Percentiles rank a stretch among this genome's conserved stretches.
Conservation (phyloP, 2,797 vertebrate species). For the Enteromius fasciolatus region DNA sequence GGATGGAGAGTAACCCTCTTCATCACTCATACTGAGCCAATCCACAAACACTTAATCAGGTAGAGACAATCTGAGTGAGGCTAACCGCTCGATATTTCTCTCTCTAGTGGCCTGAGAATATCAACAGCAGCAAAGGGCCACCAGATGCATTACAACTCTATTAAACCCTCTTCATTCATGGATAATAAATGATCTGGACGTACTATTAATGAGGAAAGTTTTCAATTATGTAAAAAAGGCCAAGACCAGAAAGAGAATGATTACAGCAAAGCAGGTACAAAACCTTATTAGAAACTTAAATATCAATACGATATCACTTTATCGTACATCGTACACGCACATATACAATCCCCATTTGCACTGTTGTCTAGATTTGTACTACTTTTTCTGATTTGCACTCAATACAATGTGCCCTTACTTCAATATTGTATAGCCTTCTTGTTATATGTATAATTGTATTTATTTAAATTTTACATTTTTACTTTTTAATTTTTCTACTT, state of each 20-base stretch:
- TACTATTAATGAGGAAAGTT: neutral
- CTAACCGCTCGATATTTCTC: neutral
- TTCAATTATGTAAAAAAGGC: neutral
- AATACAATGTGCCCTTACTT: no score
- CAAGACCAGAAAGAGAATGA: neutral
- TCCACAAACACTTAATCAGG: slow-evolving; percentile 28
- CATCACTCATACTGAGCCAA: neutral
- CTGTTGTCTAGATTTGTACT: no score
- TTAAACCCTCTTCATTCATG: neutral
- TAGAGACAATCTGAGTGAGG: neutral
- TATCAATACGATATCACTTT: no score
- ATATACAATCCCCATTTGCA: no score
- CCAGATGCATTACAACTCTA: neutral
- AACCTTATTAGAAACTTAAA: neutral
- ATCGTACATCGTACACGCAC: no score
- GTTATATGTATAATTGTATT: no score
- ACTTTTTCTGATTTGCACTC: no score
- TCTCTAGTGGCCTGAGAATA: neutral
- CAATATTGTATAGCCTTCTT: no score
- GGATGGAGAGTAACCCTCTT: neutral
- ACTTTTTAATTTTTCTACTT: no score
- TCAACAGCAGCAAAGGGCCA: neutral
- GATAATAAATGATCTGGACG: neutral
- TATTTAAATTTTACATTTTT: no score
- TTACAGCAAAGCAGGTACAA: neutral